phyloP scores from a whole-genome alignment of 2,888 invertebrate genomes.

The Meteorus colon region DNA sequence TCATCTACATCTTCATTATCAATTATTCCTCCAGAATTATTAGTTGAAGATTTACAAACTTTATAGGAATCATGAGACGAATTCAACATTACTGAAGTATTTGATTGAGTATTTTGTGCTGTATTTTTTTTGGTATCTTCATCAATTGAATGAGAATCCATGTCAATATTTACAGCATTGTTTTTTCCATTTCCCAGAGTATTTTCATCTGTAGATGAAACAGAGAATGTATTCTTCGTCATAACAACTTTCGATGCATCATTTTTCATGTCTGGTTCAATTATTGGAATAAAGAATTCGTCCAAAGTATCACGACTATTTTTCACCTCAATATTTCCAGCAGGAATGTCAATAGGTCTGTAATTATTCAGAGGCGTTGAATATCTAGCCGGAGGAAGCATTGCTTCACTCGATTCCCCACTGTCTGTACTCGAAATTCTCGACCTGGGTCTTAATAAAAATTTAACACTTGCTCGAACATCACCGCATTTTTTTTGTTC shows the following conservation, averaged over 20 bases:
- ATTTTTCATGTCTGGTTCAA: conserved; percentile 2
- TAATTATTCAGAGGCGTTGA: conserved; percentile 51
- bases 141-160: conserved; percentile 34
- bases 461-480: background rate
- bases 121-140: background rate
- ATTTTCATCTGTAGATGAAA: conserved; percentile 7
- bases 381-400: conserved; percentile 42
- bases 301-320: background rate
- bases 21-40: background rate
- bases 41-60: background rate
- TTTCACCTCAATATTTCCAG: background rate
- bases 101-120: background rate
- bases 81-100: no score
- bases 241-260: conserved; percentile 2
- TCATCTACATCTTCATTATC: background rate
- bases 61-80: conserved; percentile 28
- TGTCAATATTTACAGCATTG: conserved; percentile 28
- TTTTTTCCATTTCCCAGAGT: conserved; percentile 9
- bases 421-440: conserved; percentile 35
- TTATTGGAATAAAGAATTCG: conserved; percentile 9
- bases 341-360: conserved; percentile 22
- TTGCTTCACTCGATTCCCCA: conserved; percentile 18
- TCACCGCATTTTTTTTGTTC: background rate
- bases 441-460: conserved; percentile 22
- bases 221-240: conserved; percentile 26